A percentile compares a stretch with the other conserved stretches of the same genome.
Evolutionary conservation across 2,888 invertebrate genomes (phyloP).

Genomic region (Melinaea marsaeus): DNA sequence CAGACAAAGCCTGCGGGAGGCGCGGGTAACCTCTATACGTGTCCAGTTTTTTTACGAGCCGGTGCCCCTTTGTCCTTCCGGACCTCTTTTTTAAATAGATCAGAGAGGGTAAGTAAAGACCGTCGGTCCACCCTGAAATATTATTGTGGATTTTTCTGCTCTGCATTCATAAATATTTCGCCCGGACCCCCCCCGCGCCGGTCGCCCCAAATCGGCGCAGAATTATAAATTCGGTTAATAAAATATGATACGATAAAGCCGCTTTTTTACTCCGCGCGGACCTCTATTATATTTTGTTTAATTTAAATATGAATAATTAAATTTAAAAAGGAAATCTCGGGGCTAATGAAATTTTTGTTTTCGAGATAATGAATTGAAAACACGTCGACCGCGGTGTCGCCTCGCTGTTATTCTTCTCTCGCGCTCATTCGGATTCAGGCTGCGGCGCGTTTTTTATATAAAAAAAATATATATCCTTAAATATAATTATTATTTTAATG

Average conservation of each 20-base stretch:
- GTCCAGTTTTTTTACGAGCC: slow-evolving; percentile 74
- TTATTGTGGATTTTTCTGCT: slow-evolving; percentile 78
- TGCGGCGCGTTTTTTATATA: slow-evolving; percentile 44
- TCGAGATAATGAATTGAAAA: slow-evolving; percentile 78
- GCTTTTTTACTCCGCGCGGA: slow-evolving; percentile 60
- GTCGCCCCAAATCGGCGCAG: slow-evolving; percentile 65
- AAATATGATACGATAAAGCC: slow-evolving; percentile 77
- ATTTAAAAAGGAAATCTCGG: slow-evolving; percentile 76
- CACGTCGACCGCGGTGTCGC: slow-evolving; percentile 63
- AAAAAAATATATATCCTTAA: slow-evolving; percentile 44
- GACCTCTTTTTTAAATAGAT: slow-evolving; percentile 77
- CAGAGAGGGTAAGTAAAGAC: slow-evolving; percentile 73
- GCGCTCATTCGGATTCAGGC: slow-evolving; percentile 71
- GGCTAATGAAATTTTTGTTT: slow-evolving; percentile 78
- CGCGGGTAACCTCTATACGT: slow-evolving; percentile 69
- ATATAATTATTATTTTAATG: slow-evolving; percentile 56
- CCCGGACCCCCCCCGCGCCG: slow-evolving; percentile 45
- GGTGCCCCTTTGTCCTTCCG: slow-evolving; percentile 74
- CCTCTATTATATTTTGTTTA: slow-evolving; percentile 78
- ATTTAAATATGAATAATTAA: slow-evolving; percentile 79
- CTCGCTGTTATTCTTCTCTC: slow-evolving; percentile 69
- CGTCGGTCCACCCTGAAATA: slow-evolving; percentile 72
- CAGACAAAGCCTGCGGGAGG: slow-evolving; percentile 60
- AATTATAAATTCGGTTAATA: slow-evolving; percentile 78
- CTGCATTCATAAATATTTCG: slow-evolving; percentile 76